phyloP scores from a whole-genome alignment of 1,140 invertebrate genomes.

The Lepidurus apus region DNA sequence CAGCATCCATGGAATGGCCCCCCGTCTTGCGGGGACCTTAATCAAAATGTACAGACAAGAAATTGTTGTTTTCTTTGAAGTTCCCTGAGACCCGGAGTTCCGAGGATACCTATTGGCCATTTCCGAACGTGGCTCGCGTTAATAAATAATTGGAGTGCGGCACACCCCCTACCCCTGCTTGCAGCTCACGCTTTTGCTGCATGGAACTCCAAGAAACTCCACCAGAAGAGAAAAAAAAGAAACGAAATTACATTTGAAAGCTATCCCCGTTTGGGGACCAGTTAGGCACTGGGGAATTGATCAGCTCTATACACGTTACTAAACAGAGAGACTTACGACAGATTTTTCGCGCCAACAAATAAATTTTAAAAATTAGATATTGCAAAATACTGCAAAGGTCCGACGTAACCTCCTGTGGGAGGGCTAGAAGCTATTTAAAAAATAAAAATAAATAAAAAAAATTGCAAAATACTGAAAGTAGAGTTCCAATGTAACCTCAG shows the following conservation, averaged over 20 bases:
- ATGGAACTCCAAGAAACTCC: background rate
- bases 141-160: slow-evolving; percentile 1
- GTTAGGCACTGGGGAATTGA: background rate
- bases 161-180: slow-evolving; percentile 2
- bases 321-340: too few relatives aligned
- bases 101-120: slow-evolving; percentile 13
- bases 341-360: too few relatives aligned
- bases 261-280: background rate
- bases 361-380: too few relatives aligned
- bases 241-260: background rate
- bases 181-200: slow-evolving; percentile 9
- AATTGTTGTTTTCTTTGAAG: background rate
- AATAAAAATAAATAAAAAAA: too few relatives aligned
- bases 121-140: slow-evolving; percentile 17
- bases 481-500: too few relatives aligned
- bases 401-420: too few relatives aligned
- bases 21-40: background rate
- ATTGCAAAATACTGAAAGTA: too few relatives aligned
- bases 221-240: background rate
- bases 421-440: too few relatives aligned
- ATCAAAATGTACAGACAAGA: slow-evolving; percentile 19
- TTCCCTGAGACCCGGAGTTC: background rate
- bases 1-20: background rate
- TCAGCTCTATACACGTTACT: background rate
- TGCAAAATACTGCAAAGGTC: too few relatives aligned